A percentile compares a stretch with the other conserved stretches of the same genome.
These are phyloP conservation scores for Lasaia peninsularis DNA, from an alignment of 1,140 invertebrate genomes.

Conservation along the genomic window DNA sequence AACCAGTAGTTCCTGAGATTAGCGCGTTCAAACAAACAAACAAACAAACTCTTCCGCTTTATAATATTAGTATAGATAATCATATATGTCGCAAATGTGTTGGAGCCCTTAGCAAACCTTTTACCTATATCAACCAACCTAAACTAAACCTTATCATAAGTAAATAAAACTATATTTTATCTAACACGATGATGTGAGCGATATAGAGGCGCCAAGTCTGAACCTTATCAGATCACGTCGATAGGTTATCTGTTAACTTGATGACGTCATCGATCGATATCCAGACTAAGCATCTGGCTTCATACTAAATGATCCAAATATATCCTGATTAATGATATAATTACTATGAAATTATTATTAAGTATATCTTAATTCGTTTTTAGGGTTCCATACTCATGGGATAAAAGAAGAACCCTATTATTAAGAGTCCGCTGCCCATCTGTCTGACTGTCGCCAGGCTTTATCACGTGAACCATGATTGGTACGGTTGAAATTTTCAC, in stretches of 20 bases:
- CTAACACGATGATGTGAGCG: not conserved
- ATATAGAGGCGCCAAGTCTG: conserved; percentile 35
- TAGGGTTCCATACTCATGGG: too few relatives aligned
- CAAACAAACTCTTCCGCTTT: too few relatives aligned
- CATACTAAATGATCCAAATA: not conserved
- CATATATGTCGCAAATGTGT: not conserved
- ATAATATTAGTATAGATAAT: too few relatives aligned
- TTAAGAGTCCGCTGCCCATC: too few relatives aligned
- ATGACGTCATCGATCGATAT: conserved; percentile 38
- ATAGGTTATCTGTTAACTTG: conserved; percentile 38
- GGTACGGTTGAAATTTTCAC: too few relatives aligned
- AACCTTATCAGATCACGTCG: conserved; percentile 39
- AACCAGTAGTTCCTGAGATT: too few relatives aligned
- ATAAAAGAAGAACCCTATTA: too few relatives aligned
- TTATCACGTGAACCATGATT: too few relatives aligned
- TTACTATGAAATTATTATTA: too few relatives aligned
- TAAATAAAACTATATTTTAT: not conserved
- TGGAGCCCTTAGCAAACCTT: not conserved
- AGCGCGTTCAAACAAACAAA: too few relatives aligned
- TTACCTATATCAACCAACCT: not conserved
- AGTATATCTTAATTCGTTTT: too few relatives aligned
- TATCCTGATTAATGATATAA: not conserved
- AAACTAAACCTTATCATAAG: not conserved
- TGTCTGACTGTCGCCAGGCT: too few relatives aligned
- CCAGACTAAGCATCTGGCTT: conserved; percentile 6